Evolutionary conservation across 2,888 invertebrate species (phyloP).

Genomic region (Drosophila mulleri): DNA sequence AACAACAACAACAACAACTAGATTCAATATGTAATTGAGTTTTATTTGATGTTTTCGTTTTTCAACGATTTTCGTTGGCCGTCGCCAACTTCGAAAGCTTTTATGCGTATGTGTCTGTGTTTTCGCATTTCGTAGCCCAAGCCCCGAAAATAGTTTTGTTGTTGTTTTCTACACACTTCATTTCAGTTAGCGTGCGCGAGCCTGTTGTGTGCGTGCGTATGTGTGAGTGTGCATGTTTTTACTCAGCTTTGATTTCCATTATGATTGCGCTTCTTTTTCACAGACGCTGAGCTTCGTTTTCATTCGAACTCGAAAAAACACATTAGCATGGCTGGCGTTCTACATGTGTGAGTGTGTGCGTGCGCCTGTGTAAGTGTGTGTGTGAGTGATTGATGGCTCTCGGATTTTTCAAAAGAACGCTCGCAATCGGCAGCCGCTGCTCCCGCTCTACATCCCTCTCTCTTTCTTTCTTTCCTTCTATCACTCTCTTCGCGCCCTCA

Average conservation of each 20-base stretch:
- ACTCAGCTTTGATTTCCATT: slow-evolving; percentile 57
- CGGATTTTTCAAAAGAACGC: slow-evolving; percentile 61
- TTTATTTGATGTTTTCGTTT: slow-evolving; percentile 60
- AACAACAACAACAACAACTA: slow-evolving; percentile 24
- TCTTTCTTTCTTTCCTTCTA: slow-evolving; percentile 5
- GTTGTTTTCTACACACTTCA: slow-evolving; percentile 53
- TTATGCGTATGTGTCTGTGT: slow-evolving; percentile 21
- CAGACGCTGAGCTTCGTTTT: slow-evolving; percentile 60
- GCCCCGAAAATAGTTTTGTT: slow-evolving; percentile 37
- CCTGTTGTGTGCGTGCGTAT: neutral
- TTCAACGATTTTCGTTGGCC: slow-evolving; percentile 61
- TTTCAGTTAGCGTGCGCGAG: slow-evolving; percentile 24
- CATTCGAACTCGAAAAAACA: slow-evolving; percentile 59
- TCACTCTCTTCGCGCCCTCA: slow-evolving; percentile 37
- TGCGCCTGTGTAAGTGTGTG: slow-evolving; percentile 10
- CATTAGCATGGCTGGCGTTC: slow-evolving; percentile 46
- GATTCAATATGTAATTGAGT: slow-evolving; percentile 62
- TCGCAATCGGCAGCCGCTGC: slow-evolving; percentile 42
- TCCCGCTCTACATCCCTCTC: slow-evolving; percentile 10
- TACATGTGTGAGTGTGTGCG: neutral
- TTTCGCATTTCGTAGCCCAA: slow-evolving; percentile 44
- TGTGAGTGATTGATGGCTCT: slow-evolving; percentile 60
- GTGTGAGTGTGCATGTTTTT: slow-evolving; percentile 10
- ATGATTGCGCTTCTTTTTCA: slow-evolving; percentile 65
- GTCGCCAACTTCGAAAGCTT: slow-evolving; percentile 61